Evolutionary conservation across 2,888 invertebrate genomes (phyloP).

Genomic region (Mycalesis mineus): DNA sequence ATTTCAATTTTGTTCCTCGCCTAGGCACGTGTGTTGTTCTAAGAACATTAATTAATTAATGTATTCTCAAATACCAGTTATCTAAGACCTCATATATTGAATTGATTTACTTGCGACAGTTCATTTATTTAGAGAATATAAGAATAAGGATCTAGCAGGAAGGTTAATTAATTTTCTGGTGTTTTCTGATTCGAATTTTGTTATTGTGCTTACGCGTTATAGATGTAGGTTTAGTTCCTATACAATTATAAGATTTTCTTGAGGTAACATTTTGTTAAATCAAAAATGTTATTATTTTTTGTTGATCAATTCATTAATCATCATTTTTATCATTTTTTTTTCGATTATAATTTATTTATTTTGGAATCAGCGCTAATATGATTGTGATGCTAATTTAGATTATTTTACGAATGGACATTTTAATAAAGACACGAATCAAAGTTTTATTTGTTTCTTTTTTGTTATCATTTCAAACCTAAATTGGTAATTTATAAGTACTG

Average conservation of each 20-base stretch:
- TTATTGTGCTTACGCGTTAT: not conserved
- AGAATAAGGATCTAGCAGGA: not conserved
- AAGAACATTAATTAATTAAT: too few relatives aligned
- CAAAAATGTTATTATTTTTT: slow-evolving; percentile 19
- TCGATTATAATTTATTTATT: slow-evolving; percentile 51
- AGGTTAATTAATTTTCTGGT: not conserved
- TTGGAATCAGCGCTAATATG: slow-evolving; percentile 56
- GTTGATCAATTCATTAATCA: slow-evolving; percentile 15
- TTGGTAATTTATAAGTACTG: not conserved
- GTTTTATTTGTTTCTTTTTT: slow-evolving; percentile 47
- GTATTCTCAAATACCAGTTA: not conserved
- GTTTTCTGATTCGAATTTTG: not conserved
- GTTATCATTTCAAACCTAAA: slow-evolving; percentile 2
- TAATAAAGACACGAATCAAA: slow-evolving; percentile 67
- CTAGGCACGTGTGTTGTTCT: not conserved
- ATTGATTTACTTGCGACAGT: too few relatives aligned
- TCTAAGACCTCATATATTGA: too few relatives aligned
- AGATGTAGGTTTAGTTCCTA: slow-evolving; percentile 1
- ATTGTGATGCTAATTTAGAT: slow-evolving; percentile 74
- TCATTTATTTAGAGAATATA: not conserved
- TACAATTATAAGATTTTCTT: not conserved
- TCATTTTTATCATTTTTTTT: slow-evolving; percentile 38
- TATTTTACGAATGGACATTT: slow-evolving; percentile 65
- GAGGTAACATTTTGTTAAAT: not conserved
- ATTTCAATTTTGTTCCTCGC: not conserved